A percentile compares a stretch with the other conserved stretches of the same genome.
Evolutionary conservation across 2,888 invertebrate genomes (phyloP).

Genomic region (Thymelicus acteon): DNA sequence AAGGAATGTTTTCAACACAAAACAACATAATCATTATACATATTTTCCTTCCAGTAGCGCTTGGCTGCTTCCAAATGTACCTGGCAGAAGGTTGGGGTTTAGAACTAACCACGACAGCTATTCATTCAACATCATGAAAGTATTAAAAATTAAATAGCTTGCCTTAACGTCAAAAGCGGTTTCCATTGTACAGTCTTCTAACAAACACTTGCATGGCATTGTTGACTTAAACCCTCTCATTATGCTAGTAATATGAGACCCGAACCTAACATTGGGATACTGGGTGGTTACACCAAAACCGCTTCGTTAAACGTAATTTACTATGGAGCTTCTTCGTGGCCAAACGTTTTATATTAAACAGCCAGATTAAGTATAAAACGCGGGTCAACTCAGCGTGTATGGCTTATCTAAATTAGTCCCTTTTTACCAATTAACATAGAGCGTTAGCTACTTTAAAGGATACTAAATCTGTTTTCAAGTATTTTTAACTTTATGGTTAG

Average conservation of each 20-base stretch:
- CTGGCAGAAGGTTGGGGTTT: not conserved
- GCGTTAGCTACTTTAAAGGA: slow-evolving; percentile 32
- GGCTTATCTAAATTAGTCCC: slow-evolving; percentile 37
- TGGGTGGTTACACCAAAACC: not conserved
- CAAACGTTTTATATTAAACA: slow-evolving; percentile 8
- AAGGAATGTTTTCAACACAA: too few relatives aligned
- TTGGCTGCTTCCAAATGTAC: not conserved
- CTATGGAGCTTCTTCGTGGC: slow-evolving; percentile 5
- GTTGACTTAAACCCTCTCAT: not conserved
- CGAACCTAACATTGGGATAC: not conserved
- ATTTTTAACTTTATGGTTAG: slow-evolving; percentile 28
- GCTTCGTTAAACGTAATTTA: slow-evolving; percentile 5
- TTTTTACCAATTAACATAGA: slow-evolving; percentile 35
- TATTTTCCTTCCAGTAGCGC: too few relatives aligned
- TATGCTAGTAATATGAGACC: not conserved
- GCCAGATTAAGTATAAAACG: slow-evolving; percentile 32
- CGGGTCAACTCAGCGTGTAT: slow-evolving; percentile 36
- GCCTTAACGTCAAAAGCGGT: not conserved
- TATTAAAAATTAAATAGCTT: not conserved
- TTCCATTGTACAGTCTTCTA: not conserved
- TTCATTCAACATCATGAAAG: not conserved
- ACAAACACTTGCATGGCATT: not conserved
- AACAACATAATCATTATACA: too few relatives aligned
- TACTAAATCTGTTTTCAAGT: slow-evolving; percentile 17
- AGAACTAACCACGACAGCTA: too few relatives aligned